These are phyloP conservation scores for Sylvicapra grimmia DNA, from an alignment of 2,113 vertebrate species.

Conservation along the genomic window DNA sequence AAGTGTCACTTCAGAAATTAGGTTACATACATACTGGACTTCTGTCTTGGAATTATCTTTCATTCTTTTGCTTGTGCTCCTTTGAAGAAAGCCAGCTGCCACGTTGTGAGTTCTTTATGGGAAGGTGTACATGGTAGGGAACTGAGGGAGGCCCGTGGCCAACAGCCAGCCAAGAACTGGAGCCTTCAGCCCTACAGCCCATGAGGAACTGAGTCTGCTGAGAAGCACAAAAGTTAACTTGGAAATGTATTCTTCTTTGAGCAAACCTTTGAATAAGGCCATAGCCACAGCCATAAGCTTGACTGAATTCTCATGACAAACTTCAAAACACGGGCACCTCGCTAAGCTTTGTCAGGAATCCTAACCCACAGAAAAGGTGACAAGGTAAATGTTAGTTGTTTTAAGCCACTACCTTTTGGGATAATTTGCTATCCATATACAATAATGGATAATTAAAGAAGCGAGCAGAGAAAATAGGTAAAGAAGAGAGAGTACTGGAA, in stretches of 20 bases:
- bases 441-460: background rate
- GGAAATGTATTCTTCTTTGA: background rate
- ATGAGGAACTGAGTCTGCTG: background rate
- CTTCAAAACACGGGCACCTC: background rate
- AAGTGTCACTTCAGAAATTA: background rate
- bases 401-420: background rate
- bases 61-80: background rate
- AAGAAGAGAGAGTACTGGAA: background rate
- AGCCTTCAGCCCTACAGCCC: background rate
- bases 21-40: background rate
- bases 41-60: background rate
- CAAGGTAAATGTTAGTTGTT: background rate
- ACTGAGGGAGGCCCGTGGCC: background rate
- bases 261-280: background rate
- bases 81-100: background rate
- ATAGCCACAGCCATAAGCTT: background rate
- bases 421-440: background rate
- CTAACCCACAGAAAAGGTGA: background rate
- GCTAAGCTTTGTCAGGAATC: background rate
- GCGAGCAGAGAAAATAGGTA: background rate
- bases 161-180: background rate
- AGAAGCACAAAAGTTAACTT: background rate
- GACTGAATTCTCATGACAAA: background rate
- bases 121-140: background rate
- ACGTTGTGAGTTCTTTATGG: background rate